Conservation (phyloP, 2,888 invertebrate species). For the Hypena proboscidalis region DNA sequence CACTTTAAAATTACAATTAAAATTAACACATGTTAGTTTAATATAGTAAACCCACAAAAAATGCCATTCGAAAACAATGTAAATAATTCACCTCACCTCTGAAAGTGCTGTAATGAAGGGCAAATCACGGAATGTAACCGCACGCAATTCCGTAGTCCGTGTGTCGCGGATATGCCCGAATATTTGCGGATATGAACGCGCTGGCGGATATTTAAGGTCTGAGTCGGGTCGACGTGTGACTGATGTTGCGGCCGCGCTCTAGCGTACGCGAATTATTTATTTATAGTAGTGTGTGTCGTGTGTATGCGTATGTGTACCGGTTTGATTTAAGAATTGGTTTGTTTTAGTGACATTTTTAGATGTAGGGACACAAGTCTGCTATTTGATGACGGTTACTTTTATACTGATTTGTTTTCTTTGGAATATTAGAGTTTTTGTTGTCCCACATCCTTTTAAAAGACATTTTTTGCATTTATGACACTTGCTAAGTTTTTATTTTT, state of each 20-base stretch:
- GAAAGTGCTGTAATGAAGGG: slow-evolving; percentile 30
- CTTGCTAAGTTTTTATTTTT: too few species aligned
- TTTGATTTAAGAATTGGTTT: slow-evolving; percentile 25
- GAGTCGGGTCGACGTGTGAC: slow-evolving; percentile 58
- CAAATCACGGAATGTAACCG: slow-evolving; percentile 37
- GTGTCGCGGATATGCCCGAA: slow-evolving; percentile 43
- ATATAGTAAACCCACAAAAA: neutral
- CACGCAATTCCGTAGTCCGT: slow-evolving; percentile 45
- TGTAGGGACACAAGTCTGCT: slow-evolving; percentile 17
- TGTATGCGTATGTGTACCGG: slow-evolving; percentile 12
- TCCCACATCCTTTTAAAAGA: too few species aligned
- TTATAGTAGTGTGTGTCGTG: slow-evolving; percentile 11
- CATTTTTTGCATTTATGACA: too few species aligned
- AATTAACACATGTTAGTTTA: too few species aligned
- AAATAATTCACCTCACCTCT: slow-evolving; percentile 15
- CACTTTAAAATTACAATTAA: too few species aligned
- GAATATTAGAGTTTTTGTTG: too few species aligned
- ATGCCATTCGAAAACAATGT: slow-evolving; percentile 2
- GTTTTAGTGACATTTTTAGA: slow-evolving; percentile 19
- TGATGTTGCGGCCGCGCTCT: slow-evolving; percentile 51
- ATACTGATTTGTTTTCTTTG: neutral
- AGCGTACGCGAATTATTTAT: slow-evolving; percentile 49
- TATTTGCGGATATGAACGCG: slow-evolving; percentile 44
- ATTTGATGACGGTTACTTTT: slow-evolving; percentile 8
- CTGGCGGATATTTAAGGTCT: slow-evolving; percentile 43